Conservation (phyloP, 2,888 invertebrate genomes). For the Drosophila subquinaria region DNA sequence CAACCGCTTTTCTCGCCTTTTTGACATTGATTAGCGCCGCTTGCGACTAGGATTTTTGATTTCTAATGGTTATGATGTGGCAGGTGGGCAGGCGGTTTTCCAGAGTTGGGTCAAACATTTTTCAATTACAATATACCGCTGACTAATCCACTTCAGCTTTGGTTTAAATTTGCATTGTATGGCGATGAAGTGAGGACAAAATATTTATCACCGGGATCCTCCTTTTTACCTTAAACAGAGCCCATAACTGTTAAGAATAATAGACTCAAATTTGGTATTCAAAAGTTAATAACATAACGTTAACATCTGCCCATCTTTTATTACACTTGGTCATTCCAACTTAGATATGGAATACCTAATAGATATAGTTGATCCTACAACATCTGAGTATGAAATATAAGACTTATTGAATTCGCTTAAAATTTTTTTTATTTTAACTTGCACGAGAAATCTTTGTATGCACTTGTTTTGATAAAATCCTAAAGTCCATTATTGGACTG, state of each 20-base stretch:
- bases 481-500: background rate
- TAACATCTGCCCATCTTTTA: background rate
- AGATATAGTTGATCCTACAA: background rate
- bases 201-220: background rate
- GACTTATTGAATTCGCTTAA: background rate
- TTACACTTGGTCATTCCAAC: background rate
- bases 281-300: background rate
- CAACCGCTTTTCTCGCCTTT: conserved; percentile 38
- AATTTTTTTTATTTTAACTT: background rate
- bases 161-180: conserved; percentile 57
- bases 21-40: conserved; percentile 54
- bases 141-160: conserved; percentile 18
- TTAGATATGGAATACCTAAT: background rate
- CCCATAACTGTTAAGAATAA: background rate
- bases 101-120: conserved; percentile 28
- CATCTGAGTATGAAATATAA: background rate
- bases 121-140: conserved; percentile 53
- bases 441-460: background rate
- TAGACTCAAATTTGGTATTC: background rate
- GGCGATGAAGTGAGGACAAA: background rate
- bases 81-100: conserved; percentile 3
- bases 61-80: conserved; percentile 33
- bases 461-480: no score
- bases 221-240: no score
- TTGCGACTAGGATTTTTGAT: conserved; percentile 30